phyloP scores from a whole-genome alignment of 2,797 vertebrate genomes.

The Onychomys arenicola region DNA sequence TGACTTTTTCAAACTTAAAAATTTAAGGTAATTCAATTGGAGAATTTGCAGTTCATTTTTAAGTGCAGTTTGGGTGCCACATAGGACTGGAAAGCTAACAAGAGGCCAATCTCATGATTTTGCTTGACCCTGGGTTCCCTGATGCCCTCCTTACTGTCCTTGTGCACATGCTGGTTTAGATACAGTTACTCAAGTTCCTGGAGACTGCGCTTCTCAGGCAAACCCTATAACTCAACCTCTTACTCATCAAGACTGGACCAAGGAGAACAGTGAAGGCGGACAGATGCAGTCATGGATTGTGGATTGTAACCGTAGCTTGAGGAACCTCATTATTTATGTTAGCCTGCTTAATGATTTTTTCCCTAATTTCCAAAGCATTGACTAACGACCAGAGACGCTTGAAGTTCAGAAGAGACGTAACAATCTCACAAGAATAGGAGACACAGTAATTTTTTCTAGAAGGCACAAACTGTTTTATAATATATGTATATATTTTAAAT shows the following conservation, averaged over 20 bases:
- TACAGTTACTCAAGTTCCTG: slow-evolving; percentile 61
- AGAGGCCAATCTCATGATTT: neutral
- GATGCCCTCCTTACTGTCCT: neutral
- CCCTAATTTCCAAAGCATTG: slow-evolving; percentile 12
- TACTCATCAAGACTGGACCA: slow-evolving; percentile 40
- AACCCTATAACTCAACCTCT: slow-evolving; percentile 52
- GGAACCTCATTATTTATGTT: slow-evolving; percentile 3
- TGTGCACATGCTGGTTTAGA: neutral
- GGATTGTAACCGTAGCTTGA: neutral
- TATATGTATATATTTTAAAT: neutral
- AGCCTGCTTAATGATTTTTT: neutral
- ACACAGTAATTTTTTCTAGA: slow-evolving; percentile 48
- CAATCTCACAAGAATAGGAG: neutral
- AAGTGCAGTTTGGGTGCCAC: neutral
- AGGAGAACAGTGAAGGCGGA: neutral
- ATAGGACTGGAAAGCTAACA: neutral
- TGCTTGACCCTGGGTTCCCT: neutral
- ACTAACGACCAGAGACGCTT: neutral
- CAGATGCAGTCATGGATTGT: neutral
- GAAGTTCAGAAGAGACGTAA: slow-evolving; percentile 35
- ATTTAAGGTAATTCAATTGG: neutral
- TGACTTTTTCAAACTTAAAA: neutral
- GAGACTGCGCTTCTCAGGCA: slow-evolving; percentile 54
- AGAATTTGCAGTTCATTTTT: neutral
- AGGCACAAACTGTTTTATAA: slow-evolving; percentile 35